Percentiles rank a stretch among this genome's conserved stretches.
Evolutionary conservation across 2,113 vertebrate genomes (phyloP).

Genomic region (Mustela lutreola): DNA sequence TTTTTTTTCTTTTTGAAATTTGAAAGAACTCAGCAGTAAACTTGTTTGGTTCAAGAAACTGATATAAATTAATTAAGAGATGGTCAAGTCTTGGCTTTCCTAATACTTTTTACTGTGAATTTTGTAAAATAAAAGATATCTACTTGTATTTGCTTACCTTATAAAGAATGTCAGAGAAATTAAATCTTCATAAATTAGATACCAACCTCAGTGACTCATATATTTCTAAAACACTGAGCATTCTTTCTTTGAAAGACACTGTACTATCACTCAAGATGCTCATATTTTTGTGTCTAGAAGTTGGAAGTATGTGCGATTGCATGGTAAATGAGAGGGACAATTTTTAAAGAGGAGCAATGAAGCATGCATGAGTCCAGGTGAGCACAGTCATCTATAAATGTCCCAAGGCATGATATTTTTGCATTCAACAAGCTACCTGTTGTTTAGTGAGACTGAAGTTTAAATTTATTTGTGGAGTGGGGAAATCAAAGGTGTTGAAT

Average conservation of each 20-base stretch:
- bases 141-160: background rate
- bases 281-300: background rate
- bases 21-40: background rate
- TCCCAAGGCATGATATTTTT: background rate
- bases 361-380: background rate
- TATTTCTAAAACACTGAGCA: background rate
- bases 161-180: background rate
- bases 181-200: background rate
- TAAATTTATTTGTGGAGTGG: background rate
- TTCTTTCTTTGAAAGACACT: background rate
- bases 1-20: background rate
- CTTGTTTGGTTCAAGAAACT: background rate
- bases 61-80: background rate
- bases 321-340: background rate
- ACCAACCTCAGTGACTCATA: background rate
- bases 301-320: background rate
- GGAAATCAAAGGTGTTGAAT: background rate
- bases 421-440: background rate
- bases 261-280: background rate
- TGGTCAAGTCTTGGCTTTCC: background rate
- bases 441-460: background rate
- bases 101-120: background rate
- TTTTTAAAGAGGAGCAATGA: background rate
- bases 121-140: background rate
- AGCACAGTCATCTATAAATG: background rate